These are phyloP conservation scores for Montipora foliosa DNA, from an alignment of 64 coral and sea anemone genomes.

Conservation along the genomic window DNA sequence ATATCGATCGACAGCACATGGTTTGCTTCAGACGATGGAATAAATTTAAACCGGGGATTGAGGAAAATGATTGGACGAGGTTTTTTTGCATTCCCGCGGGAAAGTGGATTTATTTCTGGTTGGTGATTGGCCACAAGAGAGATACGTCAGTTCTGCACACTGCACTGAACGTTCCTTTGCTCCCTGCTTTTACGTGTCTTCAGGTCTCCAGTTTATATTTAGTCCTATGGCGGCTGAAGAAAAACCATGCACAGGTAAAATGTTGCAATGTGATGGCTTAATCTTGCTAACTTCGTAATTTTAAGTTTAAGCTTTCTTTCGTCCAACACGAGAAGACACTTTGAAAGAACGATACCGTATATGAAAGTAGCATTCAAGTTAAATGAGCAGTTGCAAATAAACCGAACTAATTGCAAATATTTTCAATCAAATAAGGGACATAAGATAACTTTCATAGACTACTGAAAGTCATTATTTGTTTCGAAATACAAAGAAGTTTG, in stretches of 20 bases:
- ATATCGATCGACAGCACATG: not conserved
- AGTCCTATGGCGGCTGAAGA: constrained; percentile 50
- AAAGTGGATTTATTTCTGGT: not conserved
- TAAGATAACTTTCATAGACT: too few relatives aligned
- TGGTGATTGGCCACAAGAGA: not conserved
- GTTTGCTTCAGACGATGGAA: not conserved
- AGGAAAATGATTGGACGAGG: not conserved
- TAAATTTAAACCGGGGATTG: not conserved
- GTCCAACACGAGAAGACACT: too few relatives aligned
- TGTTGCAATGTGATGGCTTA: not conserved
- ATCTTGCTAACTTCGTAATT: not conserved
- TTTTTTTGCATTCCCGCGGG: not conserved
- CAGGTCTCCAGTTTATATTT: not conserved
- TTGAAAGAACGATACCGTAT: too few relatives aligned
- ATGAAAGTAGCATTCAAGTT: too few relatives aligned
- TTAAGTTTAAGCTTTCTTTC: not conserved
- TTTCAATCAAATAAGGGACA: too few relatives aligned
- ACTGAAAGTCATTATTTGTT: too few relatives aligned
- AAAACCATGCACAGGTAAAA: constrained; percentile 63
- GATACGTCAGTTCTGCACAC: not conserved
- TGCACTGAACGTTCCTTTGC: not conserved
- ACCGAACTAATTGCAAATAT: too few relatives aligned
- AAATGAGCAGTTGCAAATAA: too few relatives aligned
- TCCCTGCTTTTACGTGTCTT: not conserved
- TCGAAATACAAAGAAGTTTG: too few relatives aligned